Conservation (phyloP, 2,797 vertebrate genomes). For the Sebastes dallii region DNA sequence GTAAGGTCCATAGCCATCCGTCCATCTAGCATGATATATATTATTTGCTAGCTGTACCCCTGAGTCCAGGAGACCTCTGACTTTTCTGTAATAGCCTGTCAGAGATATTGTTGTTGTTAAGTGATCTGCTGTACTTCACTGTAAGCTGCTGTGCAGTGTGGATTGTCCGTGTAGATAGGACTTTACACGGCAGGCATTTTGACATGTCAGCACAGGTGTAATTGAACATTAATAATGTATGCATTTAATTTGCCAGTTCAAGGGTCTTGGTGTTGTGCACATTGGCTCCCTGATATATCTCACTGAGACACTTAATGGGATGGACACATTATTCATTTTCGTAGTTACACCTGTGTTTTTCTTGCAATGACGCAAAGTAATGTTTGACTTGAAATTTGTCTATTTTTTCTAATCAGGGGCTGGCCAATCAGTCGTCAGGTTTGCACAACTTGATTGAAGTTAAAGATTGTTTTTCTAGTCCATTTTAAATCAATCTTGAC, state of each 20-base stretch:
- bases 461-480: background rate
- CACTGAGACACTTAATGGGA: background rate
- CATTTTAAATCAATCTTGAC: background rate
- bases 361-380: background rate
- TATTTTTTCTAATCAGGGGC: background rate
- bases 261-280: background rate
- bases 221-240: background rate
- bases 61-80: slow-evolving; percentile 17
- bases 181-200: background rate
- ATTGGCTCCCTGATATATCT: too few relatives aligned
- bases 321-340: background rate
- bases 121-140: background rate
- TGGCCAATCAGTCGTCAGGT: background rate
- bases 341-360: background rate
- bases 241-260: background rate
- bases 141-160: background rate
- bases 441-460: background rate
- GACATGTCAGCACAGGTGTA: background rate
- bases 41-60: background rate
- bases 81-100: slow-evolving; percentile 9
- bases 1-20: background rate
- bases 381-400: background rate
- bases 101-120: slow-evolving; percentile 3
- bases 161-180: background rate
- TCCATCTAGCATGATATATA: background rate